Base-by-base conservation (phyloP, 1,140 invertebrate genomes). In the Anastrepha ludens region DNA sequence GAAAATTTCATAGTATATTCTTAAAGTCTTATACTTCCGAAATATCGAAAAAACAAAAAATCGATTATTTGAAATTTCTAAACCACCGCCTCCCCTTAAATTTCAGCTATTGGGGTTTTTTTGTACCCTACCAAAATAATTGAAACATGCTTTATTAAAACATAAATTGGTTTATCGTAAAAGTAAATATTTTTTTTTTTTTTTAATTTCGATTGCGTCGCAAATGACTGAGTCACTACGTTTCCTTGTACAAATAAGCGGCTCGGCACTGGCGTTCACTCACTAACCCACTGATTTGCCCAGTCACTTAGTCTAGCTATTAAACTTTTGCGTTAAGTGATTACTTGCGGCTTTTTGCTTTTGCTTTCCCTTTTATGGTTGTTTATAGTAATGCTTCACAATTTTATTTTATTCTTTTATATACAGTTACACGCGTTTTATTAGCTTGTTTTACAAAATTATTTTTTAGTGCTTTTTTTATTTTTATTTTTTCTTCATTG, bases 351-450 rank as follows among this genome's bases (percentile, higher is more conserved):
- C 64, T 29, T 67, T 67, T 67, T 41, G 29, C 64, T 11, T 39
- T 67, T 67, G 39, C 64, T 65, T 65, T 65, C 62, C 17, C 62
- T 67, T 67, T 67, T 67, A 13, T 13, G 5, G 17, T 55, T 55
- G 50, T 55, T 6, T 55, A 55, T 55, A 55, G 50, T 55, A 67
- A 67, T 41, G 64, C 39, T 41, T 67, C 8, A 67, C 64, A 67
- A 9, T 67, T 67, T 67, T 67, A 29, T 67, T n/a, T 41, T 29
- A 41, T 67, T 67, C 20, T 67, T 55, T 67, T 67, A 67, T 39
- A 39, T 67, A 9, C 64, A 67, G 20, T 67, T 13, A 41, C 64
- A 3, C 1, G 11, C 20, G 8, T 67, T 67, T 67, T 67, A 39
- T 67, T 9, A 29, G 1, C 20, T 67, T 15, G 20, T 39, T 67